Base-by-base conservation (phyloP, 2,888 invertebrate species). In the Cantharis nigra region DNA sequence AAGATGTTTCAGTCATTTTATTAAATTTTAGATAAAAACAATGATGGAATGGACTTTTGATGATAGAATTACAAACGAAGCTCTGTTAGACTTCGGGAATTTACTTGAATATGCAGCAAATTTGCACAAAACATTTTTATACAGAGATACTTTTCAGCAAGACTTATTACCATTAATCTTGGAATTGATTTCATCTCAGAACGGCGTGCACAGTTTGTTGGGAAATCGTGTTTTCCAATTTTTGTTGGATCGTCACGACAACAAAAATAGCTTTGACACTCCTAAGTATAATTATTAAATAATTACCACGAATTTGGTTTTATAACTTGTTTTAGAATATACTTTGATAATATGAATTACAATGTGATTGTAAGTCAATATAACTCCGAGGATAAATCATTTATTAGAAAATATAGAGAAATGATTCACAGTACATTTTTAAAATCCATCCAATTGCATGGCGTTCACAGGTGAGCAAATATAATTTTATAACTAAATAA, bases 211-310 rank as follows among this genome's bases (percentile, higher is more conserved):
- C 63, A 91, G 90, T 82, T 85, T 92, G 0, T 84, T 92, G 13
- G 92, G 91, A 0, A 90, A 90, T 81, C 87, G 91, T 14, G 88
- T 92, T 0, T 83, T 92, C 49, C 90, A 91, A 63, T 88, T 89
- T 80, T 86, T 93, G 71, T 84, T 93, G 4, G 93, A 93, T 82
- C 88, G 92, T 63, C 88, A 89, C 49, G 84, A 87, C 0, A 93
- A 93, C 79, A 86, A 86, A 13, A 77, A 84, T 0, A 85, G 88
- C 75, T 89, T 92, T 79, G 86, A 89, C 75, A 88, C 89, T 0
- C 92, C 92, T 0, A 89, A 87, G 86, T 85, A 74, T n/a, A 13
- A 20, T 3, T n/a, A 20, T 3, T n/a, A n/a, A 14, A 30, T 72
- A 71, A 63, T 20, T 62, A 3, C 0, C n/a, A 13, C 14, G 14